These are phyloP conservation scores for Meliscaeva auricollis DNA, from an alignment of 2,888 invertebrate species.

Conservation along the genomic window DNA sequence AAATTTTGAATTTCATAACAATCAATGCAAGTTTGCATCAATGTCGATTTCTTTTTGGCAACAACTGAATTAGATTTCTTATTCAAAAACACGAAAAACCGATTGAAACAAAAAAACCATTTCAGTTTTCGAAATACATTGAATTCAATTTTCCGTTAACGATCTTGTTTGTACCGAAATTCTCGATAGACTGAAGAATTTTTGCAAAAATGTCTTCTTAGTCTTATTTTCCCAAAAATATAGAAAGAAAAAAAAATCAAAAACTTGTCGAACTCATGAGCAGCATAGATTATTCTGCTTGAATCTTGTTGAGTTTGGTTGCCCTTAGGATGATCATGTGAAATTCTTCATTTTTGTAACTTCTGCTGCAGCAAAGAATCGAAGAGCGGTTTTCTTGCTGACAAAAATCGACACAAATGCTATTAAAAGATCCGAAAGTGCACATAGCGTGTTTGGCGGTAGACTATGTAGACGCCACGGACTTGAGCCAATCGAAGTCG, in stretches of 20 bases:
- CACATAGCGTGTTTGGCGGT: slow-evolving; percentile 11
- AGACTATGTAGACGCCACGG: slow-evolving; percentile 39
- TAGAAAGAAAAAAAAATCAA: slow-evolving; percentile 20
- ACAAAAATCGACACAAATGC: slow-evolving; percentile 42
- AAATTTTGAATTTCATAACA: slow-evolving; percentile 10
- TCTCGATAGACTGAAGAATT: slow-evolving; percentile 78
- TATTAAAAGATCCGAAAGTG: slow-evolving; percentile 61
- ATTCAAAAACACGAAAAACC: slow-evolving; percentile 19
- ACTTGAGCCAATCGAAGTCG: slow-evolving; percentile 29
- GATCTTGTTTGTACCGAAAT: slow-evolving; percentile 77
- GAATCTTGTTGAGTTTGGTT: slow-evolving; percentile 34
- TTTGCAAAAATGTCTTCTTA: slow-evolving; percentile 35
- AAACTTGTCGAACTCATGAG: slow-evolving; percentile 37
- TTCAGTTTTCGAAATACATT: slow-evolving; percentile 47
- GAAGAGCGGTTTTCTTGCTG: slow-evolving; percentile 24
- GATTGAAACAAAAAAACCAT: slow-evolving; percentile 22
- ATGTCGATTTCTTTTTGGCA: slow-evolving; percentile 15
- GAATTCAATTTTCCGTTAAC: slow-evolving; percentile 58
- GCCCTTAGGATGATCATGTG: slow-evolving; percentile 56
- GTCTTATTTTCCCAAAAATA: slow-evolving; percentile 1
- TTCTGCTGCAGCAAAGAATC: slow-evolving; percentile 34
- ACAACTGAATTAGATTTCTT: slow-evolving; percentile 21
- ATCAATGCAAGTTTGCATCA: background rate
- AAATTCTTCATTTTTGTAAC: slow-evolving; percentile 40
- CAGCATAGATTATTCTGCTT: slow-evolving; percentile 42